Conservation (phyloP, 2,797 vertebrate species). For the Onychomys arenicola region DNA sequence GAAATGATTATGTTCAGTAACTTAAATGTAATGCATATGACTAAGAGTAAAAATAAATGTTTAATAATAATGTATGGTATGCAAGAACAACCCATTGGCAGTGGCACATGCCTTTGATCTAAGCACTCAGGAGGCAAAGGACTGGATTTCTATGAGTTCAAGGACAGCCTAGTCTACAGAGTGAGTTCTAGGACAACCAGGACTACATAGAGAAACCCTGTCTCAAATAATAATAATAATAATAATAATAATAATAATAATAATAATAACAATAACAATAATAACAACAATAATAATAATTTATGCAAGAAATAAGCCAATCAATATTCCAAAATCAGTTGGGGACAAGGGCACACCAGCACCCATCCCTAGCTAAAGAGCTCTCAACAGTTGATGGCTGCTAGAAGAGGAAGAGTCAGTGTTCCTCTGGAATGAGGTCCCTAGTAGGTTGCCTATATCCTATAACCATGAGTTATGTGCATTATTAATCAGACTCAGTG, state of each 20-base stretch:
- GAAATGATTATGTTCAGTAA: slow-evolving; percentile 11
- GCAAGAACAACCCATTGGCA: background rate
- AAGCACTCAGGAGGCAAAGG: background rate
- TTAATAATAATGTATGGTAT: background rate
- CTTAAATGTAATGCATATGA: background rate
- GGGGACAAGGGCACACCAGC: background rate
- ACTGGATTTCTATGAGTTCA: background rate
- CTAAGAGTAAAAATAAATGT: slow-evolving; percentile 37
- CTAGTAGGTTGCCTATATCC: background rate
- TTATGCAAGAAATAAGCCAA: background rate
- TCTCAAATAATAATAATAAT: background rate
- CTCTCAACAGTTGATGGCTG: background rate
- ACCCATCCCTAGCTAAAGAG: background rate
- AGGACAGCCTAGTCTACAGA: background rate
- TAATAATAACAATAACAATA: background rate
- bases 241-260: background rate
- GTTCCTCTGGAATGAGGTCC: background rate
- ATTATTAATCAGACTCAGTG: background rate
- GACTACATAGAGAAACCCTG: background rate
- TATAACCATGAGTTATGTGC: background rate
- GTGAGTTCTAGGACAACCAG: background rate
- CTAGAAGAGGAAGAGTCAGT: background rate
- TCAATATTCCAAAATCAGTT: background rate
- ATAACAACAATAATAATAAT: background rate
- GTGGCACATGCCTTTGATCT: background rate